Evolutionary conservation across 2,888 invertebrate species (phyloP), one percentile per base, ranked within the genome.

Genomic region (Drosophila quasianomalipes): DNA sequence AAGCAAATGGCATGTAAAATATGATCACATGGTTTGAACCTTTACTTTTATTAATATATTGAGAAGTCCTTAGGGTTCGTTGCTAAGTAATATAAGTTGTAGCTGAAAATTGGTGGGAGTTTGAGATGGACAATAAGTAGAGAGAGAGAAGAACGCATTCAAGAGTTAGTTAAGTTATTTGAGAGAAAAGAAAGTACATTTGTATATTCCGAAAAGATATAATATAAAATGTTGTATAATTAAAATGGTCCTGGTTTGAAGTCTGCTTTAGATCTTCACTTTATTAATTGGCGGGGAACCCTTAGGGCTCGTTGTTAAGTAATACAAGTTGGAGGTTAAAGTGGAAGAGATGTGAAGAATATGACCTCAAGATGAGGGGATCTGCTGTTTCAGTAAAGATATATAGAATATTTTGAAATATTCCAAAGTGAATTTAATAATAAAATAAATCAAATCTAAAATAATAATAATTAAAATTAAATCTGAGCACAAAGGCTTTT

Each of bases 1-100:
- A 79, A 75, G 59, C 73, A 90, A 85, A 85, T 90, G 90, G 86
- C 86, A 76, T 90, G 89, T 78, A 88, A 90, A 85, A 85, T 85
- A 89, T 89, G 90, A 90, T 85, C 83, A 74, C 76, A 88, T 76
- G 89, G 55, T 62, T 68, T 37, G 39, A 41, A 39, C 28, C 28
- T 41, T 57, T 28, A 39, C 57, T 26, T n/a, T 57, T 57, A 57
- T 57, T 57, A 39, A 57, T 57, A 57, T 9, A n/a, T n/a, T 9
- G 19, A 19, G 26, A 54, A 37, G 19, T 55, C 55, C 37, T 55
- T n/a, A 28, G 37, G 57, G 57, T 19, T n/a, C 35, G 39, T 57
- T 14, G 28, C 57, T 57, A 39, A 57, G 39, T 57, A 57, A 57
- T 30, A 39, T 39, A 63, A 30, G 22, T 33, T 64, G 67, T 62